Percentiles rank a stretch among this genome's conserved stretches.
These are phyloP conservation scores for Leuciscus waleckii DNA, from an alignment of 2,797 vertebrate species.

Conservation along the genomic window DNA sequence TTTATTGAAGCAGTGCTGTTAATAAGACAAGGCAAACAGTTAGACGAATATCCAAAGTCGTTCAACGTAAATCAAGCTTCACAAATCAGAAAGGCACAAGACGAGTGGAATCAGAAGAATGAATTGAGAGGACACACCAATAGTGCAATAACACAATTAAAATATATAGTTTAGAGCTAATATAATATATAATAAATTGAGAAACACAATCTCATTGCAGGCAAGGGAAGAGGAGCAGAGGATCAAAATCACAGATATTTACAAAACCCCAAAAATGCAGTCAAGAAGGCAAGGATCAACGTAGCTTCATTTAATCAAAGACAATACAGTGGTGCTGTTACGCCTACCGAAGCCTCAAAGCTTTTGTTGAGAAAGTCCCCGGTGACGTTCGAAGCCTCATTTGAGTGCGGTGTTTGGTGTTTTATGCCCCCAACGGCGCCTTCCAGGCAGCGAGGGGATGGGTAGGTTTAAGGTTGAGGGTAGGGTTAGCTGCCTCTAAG, in stretches of 20 bases:
- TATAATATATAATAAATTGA: neutral
- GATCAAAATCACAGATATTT: neutral
- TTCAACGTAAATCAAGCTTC: conserved; percentile 11
- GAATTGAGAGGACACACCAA: neutral
- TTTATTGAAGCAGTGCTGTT: neutral
- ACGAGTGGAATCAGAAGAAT: neutral
- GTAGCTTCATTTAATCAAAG: neutral
- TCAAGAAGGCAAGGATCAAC: neutral
- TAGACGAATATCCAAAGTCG: neutral
- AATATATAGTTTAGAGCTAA: neutral
- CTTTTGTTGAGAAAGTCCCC: neutral
- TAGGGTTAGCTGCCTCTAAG: too few species aligned
- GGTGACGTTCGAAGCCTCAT: neutral
- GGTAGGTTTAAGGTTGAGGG: too few species aligned
- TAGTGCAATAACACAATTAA: neutral
- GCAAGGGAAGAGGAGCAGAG: neutral
- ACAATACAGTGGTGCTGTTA: neutral
- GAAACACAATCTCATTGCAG: neutral
- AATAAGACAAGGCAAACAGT: neutral
- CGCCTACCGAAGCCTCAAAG: neutral
- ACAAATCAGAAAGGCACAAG: neutral
- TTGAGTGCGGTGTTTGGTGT: too few species aligned
- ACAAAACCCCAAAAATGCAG: neutral
- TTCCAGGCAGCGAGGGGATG: too few species aligned
- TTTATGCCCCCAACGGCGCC: too few species aligned